Base-by-base conservation (phyloP, 2,113 vertebrate species). In the Tringa solitaria region DNA sequence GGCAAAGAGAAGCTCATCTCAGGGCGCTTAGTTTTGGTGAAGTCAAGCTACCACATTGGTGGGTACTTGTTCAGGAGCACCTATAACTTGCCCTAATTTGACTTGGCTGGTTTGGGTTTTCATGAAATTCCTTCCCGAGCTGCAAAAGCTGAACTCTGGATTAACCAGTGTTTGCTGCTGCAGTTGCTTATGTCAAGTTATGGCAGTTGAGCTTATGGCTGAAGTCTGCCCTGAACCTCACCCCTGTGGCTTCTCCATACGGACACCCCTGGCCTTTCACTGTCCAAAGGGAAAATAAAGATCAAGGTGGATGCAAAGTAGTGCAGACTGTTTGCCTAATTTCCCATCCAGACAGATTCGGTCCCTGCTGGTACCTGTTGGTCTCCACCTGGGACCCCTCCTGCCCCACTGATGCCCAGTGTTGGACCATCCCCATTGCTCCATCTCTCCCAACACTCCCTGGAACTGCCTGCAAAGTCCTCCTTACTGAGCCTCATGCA, bases 171-270 rank as follows among this genome's bases (percentile, higher is more conserved):
- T 30, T 46, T 77, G 43, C 33, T 80, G 35, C 59, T 41, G 70
- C 33, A 8, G 51, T 33, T 37, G 12, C 30, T 73, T 14, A 69
- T 0, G 22, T 46, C 28, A 41, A 57, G 0, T 63, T 53, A 39
- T 1, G 1, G 22, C 5, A 10, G 10, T 53, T 0, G 3, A 43
- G 50, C 45, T 45, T 35, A 9, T 0, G 4, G 46, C 32, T 78
- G 16, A 61, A 69, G 4, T 37, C 41, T 78, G 50, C 32, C 43
- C 37, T 1, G 3, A 24, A 84, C 23, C 53, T 68, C 63, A 33
- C 45, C 33, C 4, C 0, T 4, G 12, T 30, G 37, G 39, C 37
- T 87, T 67, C 33, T 70, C 59, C 60, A 14, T 21, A 20, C 23
- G 51, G 39, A 88, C 35, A 4, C 21, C 10, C 12, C 13, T 6